A percentile compares a stretch with the other conserved stretches of the same genome.
Evolutionary conservation across 35 echinoderm and acorn worm genomes (phyloP).

Genomic region (Strongylocentrotus purpuratus): DNA sequence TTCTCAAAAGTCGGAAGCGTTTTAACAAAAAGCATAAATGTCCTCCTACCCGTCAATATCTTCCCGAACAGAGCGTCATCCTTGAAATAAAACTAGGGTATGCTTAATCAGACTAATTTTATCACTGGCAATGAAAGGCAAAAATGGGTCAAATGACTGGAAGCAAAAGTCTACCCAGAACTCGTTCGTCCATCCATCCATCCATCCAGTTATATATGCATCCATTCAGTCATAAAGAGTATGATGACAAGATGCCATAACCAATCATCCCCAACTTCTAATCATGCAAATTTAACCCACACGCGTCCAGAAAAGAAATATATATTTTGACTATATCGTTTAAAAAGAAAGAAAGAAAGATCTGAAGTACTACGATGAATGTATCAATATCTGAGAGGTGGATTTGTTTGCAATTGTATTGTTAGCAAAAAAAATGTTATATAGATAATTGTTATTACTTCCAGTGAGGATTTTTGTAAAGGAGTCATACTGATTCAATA

Average conservation of each 20-base stretch:
- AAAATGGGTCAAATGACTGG: conserved; percentile 17
- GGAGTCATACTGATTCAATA: no score
- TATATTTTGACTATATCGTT: not conserved
- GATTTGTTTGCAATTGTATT: no score
- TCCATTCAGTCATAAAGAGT: not conserved
- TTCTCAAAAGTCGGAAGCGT: not conserved
- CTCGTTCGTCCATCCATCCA: conserved; percentile 5
- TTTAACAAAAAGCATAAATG: not conserved
- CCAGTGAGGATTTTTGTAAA: no score
- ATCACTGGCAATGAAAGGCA: not conserved
- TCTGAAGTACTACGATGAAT: no score
- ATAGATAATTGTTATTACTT: no score
- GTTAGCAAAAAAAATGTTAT: no score
- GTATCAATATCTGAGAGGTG: no score
- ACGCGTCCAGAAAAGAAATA: not conserved
- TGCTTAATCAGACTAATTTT: not conserved
- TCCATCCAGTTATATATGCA: not conserved
- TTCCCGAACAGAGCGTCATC: not conserved
- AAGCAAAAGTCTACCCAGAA: not conserved
- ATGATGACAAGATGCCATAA: not conserved
- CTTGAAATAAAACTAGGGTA: not conserved
- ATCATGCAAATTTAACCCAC: not conserved
- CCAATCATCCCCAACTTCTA: not conserved
- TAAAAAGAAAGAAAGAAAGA: not conserved
- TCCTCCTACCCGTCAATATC: not conserved